A percentile compares a stretch with the other conserved stretches of the same genome.
These are phyloP conservation scores for Ommatoiulus sabulosus DNA, from an alignment of 2,888 invertebrate species.

Conservation along the genomic window DNA sequence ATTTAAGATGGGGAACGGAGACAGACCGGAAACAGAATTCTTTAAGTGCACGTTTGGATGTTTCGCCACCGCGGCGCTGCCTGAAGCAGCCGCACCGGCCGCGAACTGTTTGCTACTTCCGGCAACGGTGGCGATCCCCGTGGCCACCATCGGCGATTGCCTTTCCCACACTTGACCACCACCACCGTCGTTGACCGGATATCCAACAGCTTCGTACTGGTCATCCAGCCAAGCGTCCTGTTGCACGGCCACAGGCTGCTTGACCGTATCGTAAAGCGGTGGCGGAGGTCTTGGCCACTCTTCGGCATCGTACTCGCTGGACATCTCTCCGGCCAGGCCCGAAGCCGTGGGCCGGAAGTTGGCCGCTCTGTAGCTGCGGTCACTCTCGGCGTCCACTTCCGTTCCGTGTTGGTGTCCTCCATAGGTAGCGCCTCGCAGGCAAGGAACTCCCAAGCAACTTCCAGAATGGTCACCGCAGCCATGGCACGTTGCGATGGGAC, in stretches of 20 bases:
- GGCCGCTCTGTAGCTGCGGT: slow-evolving; percentile 54
- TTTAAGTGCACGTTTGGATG: slow-evolving; percentile 56
- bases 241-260: slow-evolving; percentile 34
- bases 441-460: slow-evolving; percentile 57
- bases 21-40: slow-evolving; percentile 57
- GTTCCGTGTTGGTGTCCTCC: background rate
- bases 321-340: slow-evolving; percentile 50
- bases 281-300: slow-evolving; percentile 56
- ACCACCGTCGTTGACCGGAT: background rate
- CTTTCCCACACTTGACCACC: slow-evolving; percentile 57
- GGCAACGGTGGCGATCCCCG: background rate
- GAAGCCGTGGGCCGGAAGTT: slow-evolving; percentile 56
- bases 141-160: slow-evolving; percentile 51
- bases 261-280: slow-evolving; percentile 56
- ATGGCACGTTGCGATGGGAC: slow-evolving; percentile 55
- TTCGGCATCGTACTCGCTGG: background rate
- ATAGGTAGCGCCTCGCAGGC: background rate
- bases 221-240: background rate
- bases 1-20: slow-evolving; percentile 60
- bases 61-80: background rate
- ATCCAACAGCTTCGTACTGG: slow-evolving; percentile 37
- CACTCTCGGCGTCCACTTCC: slow-evolving; percentile 55
- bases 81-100: background rate
- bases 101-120: slow-evolving; percentile 47
- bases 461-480: slow-evolving; percentile 54